Evolutionary conservation across 1,140 invertebrate genomes (phyloP).

Genomic region (Cydia splendana): DNA sequence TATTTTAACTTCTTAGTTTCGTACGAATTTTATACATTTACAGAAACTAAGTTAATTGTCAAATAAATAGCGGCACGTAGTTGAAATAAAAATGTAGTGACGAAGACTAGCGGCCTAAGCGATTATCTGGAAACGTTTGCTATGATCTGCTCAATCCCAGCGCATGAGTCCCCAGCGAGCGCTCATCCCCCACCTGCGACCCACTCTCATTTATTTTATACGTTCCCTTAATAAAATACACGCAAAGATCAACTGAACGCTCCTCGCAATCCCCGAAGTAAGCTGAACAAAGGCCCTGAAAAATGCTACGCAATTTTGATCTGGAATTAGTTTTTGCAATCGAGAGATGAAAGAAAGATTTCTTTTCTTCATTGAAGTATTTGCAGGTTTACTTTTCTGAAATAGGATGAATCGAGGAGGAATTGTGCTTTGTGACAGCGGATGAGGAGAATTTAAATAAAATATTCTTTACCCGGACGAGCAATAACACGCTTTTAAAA

Average conservation of each 20-base stretch:
- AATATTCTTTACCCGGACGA: neutral
- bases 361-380: conserved; percentile 22
- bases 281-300: conserved; percentile 26
- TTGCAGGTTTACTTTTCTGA: conserved; percentile 19
- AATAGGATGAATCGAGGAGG: neutral
- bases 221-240: conserved; percentile 33
- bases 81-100: conserved; percentile 9
- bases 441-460: neutral
- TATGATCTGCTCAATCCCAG: conserved; percentile 27
- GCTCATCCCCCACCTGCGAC: conserved; percentile 25
- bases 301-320: conserved; percentile 30
- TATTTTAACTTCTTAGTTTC: neutral
- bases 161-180: conserved; percentile 22
- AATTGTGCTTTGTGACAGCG: conserved; percentile 3
- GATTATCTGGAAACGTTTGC: conserved; percentile 26
- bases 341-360: conserved; percentile 28
- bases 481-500: neutral
- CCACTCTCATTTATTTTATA: conserved; percentile 31
- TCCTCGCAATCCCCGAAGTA: conserved; percentile 19
- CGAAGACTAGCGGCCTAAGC: neutral
- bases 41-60: neutral
- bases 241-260: conserved; percentile 28
- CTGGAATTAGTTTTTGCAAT: conserved; percentile 32
- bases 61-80: conserved; percentile 20
- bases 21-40: neutral